Evolutionary conservation across 2,888 invertebrate genomes (phyloP).

Genomic region (Dynastes maya): DNA sequence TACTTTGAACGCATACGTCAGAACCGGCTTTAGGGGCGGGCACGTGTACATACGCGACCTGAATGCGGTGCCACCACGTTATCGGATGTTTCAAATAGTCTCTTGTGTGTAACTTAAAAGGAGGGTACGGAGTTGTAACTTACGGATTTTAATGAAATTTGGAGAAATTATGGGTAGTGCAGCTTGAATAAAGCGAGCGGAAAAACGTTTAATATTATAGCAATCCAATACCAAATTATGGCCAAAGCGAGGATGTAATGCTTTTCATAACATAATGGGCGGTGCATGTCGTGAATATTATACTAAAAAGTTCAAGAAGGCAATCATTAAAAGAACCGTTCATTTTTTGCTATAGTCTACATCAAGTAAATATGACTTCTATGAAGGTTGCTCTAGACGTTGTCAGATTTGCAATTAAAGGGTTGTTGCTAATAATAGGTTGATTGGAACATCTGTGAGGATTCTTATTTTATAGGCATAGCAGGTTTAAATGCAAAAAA

Average conservation of each 20-base stretch:
- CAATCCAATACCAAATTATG: background rate
- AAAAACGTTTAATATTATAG: conserved; percentile 4
- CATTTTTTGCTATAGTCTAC: no score
- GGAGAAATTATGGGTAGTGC: conserved; percentile 15
- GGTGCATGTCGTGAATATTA: background rate
- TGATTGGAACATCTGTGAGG: no score
- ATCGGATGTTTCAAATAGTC: conserved; percentile 43
- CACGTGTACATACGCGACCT: conserved; percentile 34
- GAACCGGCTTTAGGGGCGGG: conserved; percentile 31
- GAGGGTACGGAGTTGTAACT: background rate
- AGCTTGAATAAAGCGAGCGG: conserved; percentile 1
- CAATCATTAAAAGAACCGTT: no score
- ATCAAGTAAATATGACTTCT: no score
- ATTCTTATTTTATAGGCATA: no score
- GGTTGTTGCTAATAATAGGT: no score
- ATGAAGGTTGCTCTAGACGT: no score
- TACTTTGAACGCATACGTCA: conserved; percentile 30
- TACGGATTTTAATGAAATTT: conserved; percentile 29
- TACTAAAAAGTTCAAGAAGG: no score
- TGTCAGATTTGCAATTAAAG: no score
- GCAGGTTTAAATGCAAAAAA: no score
- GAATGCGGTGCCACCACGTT: conserved; percentile 27
- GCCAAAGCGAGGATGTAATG: no score
- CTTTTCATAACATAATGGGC: background rate
- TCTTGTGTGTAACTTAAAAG: conserved; percentile 25